Conservation (phyloP, 2,113 vertebrate species). For the Eira barbara region DNA sequence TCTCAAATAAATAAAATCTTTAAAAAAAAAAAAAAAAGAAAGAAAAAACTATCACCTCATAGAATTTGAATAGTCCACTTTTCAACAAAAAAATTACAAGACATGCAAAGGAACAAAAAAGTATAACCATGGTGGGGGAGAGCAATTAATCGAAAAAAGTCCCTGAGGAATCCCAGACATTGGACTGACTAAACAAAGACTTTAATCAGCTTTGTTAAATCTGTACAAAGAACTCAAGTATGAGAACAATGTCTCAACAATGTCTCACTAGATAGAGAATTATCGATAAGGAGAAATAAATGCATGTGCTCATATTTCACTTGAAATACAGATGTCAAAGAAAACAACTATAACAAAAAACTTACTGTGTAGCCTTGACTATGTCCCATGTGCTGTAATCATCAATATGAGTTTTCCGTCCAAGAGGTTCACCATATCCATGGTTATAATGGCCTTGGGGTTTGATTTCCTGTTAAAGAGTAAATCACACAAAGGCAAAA, state of each 20-base stretch:
- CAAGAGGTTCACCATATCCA: conserved; percentile 93
- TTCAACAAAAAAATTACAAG: background rate
- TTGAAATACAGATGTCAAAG: background rate
- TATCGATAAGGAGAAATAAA: background rate
- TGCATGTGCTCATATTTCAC: background rate
- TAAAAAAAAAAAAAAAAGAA: background rate
- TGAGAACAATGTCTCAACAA: background rate
- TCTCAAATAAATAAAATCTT: background rate
- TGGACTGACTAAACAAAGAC: background rate
- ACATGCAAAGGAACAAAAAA: background rate
- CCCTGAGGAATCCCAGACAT: background rate
- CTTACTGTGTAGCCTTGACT: conserved; percentile 99
- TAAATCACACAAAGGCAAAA: conserved; percentile 54
- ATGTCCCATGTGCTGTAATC: conserved; percentile 99
- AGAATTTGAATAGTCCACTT: background rate
- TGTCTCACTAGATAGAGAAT: background rate
- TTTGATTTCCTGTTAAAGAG: conserved; percentile 92
- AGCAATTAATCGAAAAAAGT: background rate
- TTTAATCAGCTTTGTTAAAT: background rate
- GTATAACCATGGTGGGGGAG: background rate
- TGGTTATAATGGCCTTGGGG: conserved; percentile 97
- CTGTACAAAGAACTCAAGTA: background rate
- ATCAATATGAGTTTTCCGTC: conserved; percentile 95
- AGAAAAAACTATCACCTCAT: background rate
- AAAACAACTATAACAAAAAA: conserved; percentile 62